These are phyloP conservation scores for Clanis bilineata DNA, from an alignment of 2,888 invertebrate species.

Conservation along the genomic window DNA sequence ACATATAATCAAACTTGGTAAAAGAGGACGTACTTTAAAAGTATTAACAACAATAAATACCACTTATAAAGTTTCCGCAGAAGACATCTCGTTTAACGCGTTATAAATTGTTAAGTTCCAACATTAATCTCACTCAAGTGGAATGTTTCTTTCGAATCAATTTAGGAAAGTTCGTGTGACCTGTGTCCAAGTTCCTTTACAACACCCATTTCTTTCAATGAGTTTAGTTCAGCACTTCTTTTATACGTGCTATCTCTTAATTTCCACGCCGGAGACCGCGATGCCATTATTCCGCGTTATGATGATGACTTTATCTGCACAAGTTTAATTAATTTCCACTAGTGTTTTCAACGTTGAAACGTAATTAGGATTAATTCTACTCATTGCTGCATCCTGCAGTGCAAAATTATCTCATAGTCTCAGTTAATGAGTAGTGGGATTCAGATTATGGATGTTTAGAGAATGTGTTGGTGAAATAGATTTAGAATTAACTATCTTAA, in stretches of 20 bases:
- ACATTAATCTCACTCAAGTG: constrained; percentile 50
- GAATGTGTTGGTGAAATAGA: too few relatives aligned
- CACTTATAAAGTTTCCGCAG: constrained; percentile 16
- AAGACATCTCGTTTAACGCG: constrained; percentile 1
- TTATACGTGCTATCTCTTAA: constrained; percentile 65
- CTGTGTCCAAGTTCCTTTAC: constrained; percentile 46
- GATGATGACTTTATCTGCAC: neutral
- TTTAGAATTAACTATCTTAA: too few relatives aligned
- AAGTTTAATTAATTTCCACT: constrained; percentile 24
- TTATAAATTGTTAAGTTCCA: constrained; percentile 30
- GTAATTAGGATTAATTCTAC: constrained; percentile 5
- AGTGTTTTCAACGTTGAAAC: neutral
- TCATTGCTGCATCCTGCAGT: neutral
- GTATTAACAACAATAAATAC: constrained; percentile 14
- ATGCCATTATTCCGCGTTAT: constrained; percentile 73
- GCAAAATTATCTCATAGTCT: too few relatives aligned
- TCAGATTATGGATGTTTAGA: too few relatives aligned
- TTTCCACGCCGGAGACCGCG: constrained; percentile 56
- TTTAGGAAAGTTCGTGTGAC: constrained; percentile 53
- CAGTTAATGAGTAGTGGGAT: too few relatives aligned
- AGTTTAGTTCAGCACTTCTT: constrained; percentile 60
- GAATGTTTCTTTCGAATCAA: constrained; percentile 48
- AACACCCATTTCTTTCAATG: constrained; percentile 63
- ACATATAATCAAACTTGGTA: neutral
- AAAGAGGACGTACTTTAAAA: constrained; percentile 17